phyloP scores from a whole-genome alignment of 2,888 invertebrate species.

The Baronia brevicornis region DNA sequence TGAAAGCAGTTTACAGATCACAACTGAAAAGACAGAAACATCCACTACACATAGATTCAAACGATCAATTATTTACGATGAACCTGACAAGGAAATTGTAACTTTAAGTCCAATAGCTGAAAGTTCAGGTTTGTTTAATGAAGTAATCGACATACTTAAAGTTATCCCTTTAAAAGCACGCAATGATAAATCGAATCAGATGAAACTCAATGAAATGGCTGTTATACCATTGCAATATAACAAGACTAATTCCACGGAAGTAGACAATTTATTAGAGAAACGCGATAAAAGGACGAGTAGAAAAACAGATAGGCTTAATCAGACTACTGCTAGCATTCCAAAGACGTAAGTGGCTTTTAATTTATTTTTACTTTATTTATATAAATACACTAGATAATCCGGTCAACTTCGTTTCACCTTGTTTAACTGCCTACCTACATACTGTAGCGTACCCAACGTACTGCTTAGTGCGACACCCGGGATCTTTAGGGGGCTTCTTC shows the following conservation, averaged over 20 bases:
- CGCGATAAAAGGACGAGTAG: conserved; percentile 69
- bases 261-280: conserved; percentile 50
- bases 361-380: conserved; percentile 3
- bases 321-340: conserved; percentile 66
- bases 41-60: conserved; percentile 46
- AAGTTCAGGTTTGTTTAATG: conserved; percentile 31
- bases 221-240: conserved; percentile 53
- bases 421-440: too few relatives aligned
- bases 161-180: conserved; percentile 47
- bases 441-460: too few relatives aligned
- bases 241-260: conserved; percentile 60
- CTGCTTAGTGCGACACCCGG: too few relatives aligned
- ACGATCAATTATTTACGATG: conserved; percentile 41
- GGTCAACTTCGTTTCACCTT: too few relatives aligned
- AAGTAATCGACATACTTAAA: conserved; percentile 44
- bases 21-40: conserved; percentile 27
- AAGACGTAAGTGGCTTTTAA: conserved; percentile 60
- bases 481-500: too few relatives aligned
- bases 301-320: conserved; percentile 66
- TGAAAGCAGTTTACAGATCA: conserved; percentile 32
- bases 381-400: neutral
- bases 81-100: conserved; percentile 38
- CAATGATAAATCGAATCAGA: conserved; percentile 24
- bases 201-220: conserved; percentile 38
- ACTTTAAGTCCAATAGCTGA: conserved; percentile 32